Evolutionary conservation across 1,140 invertebrate genomes (phyloP).

Genomic region (Arion vulgaris): DNA sequence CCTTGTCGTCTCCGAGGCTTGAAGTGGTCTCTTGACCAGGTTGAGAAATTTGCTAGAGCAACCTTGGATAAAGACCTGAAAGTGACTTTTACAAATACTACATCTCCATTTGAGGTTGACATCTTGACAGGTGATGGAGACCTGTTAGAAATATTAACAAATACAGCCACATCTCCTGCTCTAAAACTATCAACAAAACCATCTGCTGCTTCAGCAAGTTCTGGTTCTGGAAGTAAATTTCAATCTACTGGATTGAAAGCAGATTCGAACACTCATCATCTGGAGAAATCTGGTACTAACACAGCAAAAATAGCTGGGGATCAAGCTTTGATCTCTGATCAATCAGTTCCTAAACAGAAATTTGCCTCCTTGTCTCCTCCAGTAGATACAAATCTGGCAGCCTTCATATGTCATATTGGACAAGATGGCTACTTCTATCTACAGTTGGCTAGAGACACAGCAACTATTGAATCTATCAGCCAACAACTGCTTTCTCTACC

Average conservation of each 20-base stretch:
- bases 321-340: neutral
- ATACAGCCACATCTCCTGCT: neutral
- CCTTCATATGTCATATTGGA: constrained; percentile 57
- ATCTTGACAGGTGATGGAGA: constrained; percentile 29
- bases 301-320: neutral
- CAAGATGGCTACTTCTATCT: constrained; percentile 73
- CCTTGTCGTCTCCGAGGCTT: constrained; percentile 45
- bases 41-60: constrained; percentile 39
- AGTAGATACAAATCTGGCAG: constrained; percentile 36
- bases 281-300: constrained; percentile 27
- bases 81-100: constrained; percentile 38
- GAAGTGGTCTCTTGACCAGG: constrained; percentile 26
- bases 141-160: constrained; percentile 10
- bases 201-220: neutral
- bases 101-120: constrained; percentile 44
- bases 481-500: constrained; percentile 43
- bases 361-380: constrained; percentile 44
- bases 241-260: neutral
- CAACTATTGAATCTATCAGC: constrained; percentile 75
- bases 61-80: constrained; percentile 44
- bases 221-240: neutral
- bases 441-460: constrained; percentile 65
- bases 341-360: constrained; percentile 20
- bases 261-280: neutral
- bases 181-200: neutral